Evolutionary conservation across 2,888 invertebrate species (phyloP), one percentile per base, ranked within the genome.

Genomic region (Nasonovia ribisnigri): DNA sequence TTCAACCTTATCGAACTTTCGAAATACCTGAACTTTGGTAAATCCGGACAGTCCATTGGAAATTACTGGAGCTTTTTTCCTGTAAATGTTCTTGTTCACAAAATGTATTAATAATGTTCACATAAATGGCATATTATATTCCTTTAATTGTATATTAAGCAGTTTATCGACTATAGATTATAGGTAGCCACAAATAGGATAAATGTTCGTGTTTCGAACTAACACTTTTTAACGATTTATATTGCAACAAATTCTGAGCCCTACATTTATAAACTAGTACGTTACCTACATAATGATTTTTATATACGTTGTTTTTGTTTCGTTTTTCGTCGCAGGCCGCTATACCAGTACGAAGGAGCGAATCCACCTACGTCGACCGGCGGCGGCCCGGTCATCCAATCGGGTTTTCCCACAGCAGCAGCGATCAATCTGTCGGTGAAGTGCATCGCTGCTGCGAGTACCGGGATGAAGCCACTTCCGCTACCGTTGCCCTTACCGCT

Each of bases 361-460:
- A 94, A 91, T 51, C 84, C 94, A 11, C 84, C 92, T n/a, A 92
- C 94, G 11, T 92, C 94, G 13, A 67, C 92, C n/a, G 90, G 94
- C 42, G 54, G 92, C 24, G 90, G 94, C 54, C 92, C 95, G 36
- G 95, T 95, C 13, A 43, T 93, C 36, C 93, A 93, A 84, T 92
- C 91, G 94, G 95, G 91, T 95, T 95, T 90, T 95, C 95, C 95
- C 84, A 94, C 94, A 46, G 92, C 95, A 67, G 95, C 95, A 88
- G 98, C 97, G 95, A 98, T 98, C 96, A 98, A 97, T 96, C 96
- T 98, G 95, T 98, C 97, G 95, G 98, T 98, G 95, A 98, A 98
- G 96, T 98, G 98, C 95, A 97, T 97, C 95, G 97, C 97, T 95
- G 88, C 97, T 94, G 95, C 95, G 29, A 95, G 93, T 93, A 86